Evolutionary conservation across 2,797 vertebrate species (phyloP), one percentile per base, ranked within the genome.

Genomic region (Esox lucius): DNA sequence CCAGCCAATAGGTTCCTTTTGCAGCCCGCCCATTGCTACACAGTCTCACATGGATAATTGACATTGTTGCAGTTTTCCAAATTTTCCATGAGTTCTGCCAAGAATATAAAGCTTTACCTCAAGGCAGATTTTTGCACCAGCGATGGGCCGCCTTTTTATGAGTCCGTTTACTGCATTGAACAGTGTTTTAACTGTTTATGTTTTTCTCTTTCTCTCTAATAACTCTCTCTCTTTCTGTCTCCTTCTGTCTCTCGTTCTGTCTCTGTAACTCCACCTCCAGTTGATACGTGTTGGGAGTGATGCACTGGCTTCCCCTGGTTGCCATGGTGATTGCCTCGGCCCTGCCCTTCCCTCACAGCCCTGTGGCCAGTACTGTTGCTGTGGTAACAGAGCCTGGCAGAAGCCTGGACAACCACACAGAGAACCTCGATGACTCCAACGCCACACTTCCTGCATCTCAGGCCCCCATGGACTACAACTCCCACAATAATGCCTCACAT

Each of bases 251-350:
- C 13, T 66, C 48, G 35, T 39, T 72, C n/a, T 48, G 9, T 79
- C 42, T 74, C 12, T 73, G 7, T 59, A 12, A 9, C 22, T 84
- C 61, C 73, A 8, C 75, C 76, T 1, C 80, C 78, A 94, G 94
- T 92, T 95, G 94, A 95, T 92, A 94, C 91, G 92, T 94, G 87
- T 84, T 93, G 94, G 94, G 92, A 95, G 94, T 95, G 93, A 95
- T 95, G 94, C 94, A 93, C 94, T 95, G 94, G 94, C 94, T 95
- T 94, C 93, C 94, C 92, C 90, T 95, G 94, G 94, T 95, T 95
- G 94, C 94, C 93, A 95, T 95, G 94, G 94, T 95, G 93, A 94
- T 95, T 81, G 93, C 93, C 93, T 95, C 94, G 91, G 93, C 94
- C 92, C 93, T 95, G 92, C 91, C 92, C 88, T 93, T 93, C 88